These are phyloP conservation scores for Magallana angulata DNA, from an alignment of 1,140 invertebrate species.

Conservation along the genomic window DNA sequence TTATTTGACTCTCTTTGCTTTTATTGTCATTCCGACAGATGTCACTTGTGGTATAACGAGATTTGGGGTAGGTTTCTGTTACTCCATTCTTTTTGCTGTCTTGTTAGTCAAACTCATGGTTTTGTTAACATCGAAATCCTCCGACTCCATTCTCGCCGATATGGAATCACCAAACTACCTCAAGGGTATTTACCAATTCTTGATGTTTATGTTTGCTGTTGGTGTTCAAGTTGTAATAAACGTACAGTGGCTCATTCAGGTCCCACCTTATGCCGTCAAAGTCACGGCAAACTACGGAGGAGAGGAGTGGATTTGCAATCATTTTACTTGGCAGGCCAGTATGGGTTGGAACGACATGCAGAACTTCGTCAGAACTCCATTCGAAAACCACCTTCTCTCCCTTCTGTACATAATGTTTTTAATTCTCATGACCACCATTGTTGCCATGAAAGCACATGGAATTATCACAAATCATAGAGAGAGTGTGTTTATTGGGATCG, in stretches of 20 bases:
- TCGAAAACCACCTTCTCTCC: constrained; percentile 85
- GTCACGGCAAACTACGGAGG: constrained; percentile 67
- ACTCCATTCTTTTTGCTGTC: constrained; percentile 93
- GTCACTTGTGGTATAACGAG: constrained; percentile 90
- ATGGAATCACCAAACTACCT: constrained; percentile 92
- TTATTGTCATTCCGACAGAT: constrained; percentile 87
- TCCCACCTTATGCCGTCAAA: constrained; percentile 71
- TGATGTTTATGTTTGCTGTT: constrained; percentile 90
- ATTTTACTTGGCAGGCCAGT: constrained; percentile 72
- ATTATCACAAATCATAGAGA: constrained; percentile 96
- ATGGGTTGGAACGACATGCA: constrained; percentile 73
- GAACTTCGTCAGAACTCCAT: constrained; percentile 72
- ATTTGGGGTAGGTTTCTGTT: constrained; percentile 91
- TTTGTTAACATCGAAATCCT: constrained; percentile 87
- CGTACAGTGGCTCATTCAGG: constrained; percentile 85
- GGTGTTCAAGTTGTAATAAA: constrained; percentile 89
- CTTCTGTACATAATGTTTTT: constrained; percentile 90
- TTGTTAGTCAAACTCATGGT: constrained; percentile 96
- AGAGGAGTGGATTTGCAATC: constrained; percentile 72
- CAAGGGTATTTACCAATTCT: constrained; percentile 93
- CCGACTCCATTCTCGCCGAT: constrained; percentile 67
- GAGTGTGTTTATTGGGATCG: constrained; percentile 92
- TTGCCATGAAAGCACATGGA: constrained; percentile 87
- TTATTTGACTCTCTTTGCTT: constrained; percentile 89
- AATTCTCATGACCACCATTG: constrained; percentile 89